phyloP scores from a whole-genome alignment of 2,113 vertebrate species.

The Numida meleagris region DNA sequence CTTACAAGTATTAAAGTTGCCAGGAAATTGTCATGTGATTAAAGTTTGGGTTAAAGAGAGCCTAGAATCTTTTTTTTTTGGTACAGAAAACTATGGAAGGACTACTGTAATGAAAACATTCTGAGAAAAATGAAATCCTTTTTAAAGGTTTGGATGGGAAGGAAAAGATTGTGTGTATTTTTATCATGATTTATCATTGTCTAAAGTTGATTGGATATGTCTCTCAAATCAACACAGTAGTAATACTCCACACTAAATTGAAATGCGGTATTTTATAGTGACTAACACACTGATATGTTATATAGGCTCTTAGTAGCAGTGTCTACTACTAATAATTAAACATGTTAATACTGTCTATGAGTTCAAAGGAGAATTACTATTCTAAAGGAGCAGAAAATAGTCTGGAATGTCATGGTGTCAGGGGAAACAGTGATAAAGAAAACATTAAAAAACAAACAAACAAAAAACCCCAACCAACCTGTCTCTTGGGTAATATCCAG shows the following conservation, averaged over 20 bases:
- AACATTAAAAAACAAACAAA: not conserved
- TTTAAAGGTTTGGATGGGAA: not conserved
- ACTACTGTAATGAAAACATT: not conserved
- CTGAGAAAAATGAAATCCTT: not conserved
- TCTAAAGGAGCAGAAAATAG: not conserved
- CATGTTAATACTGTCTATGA: not conserved
- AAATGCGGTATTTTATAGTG: not conserved
- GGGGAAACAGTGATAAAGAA: not conserved
- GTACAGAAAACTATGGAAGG: not conserved
- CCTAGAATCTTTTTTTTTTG: not conserved
- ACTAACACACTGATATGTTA: not conserved
- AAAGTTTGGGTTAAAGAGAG: not conserved
- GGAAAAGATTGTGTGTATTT: not conserved
- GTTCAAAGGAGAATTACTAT: not conserved
- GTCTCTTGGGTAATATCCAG: not conserved
- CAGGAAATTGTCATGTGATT: not conserved
- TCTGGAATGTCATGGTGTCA: not conserved
- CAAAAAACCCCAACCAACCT: not conserved
- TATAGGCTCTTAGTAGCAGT: not conserved
- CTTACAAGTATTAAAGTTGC: not conserved
- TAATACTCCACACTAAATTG: not conserved
- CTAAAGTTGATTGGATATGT: not conserved
- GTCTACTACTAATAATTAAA: not conserved
- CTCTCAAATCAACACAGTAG: not conserved
- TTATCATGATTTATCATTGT: not conserved